Conservation (phyloP, 2,888 invertebrate genomes). For the Spisula solida region DNA sequence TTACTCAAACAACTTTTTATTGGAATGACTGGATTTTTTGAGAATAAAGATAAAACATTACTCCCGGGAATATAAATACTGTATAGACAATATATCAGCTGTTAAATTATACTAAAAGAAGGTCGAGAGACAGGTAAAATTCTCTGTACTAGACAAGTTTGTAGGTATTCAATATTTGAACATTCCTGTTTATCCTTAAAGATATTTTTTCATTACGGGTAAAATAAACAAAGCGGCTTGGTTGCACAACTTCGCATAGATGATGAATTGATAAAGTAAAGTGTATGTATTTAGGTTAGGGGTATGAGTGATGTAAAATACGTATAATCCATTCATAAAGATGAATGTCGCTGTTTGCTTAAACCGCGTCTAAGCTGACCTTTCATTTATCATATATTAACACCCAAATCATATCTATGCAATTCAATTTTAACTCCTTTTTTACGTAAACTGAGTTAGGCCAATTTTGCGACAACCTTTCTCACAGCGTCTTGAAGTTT, state of each 20-base stretch:
- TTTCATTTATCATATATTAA: background rate
- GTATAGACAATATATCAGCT: too few relatives aligned
- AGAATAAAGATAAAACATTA: too few relatives aligned
- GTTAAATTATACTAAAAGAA: too few relatives aligned
- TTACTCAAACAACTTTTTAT: too few relatives aligned
- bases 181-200: background rate
- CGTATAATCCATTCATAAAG: background rate
- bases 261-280: background rate
- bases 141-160: too few relatives aligned
- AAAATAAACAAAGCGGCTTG: background rate
- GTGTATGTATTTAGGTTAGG: background rate
- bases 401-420: background rate
- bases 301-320: slow-evolving; percentile 6
- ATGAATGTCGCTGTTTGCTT: background rate
- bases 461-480: background rate
- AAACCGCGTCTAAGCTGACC: slow-evolving; percentile 19
- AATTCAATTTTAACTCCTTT: too few relatives aligned
- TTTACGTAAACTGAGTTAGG: too few relatives aligned
- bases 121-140: too few relatives aligned
- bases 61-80: too few relatives aligned
- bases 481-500: background rate
- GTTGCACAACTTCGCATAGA: background rate
- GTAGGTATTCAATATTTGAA: background rate
- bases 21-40: too few relatives aligned
- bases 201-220: background rate